Base-by-base conservation (phyloP, 92 coral and sea anemone species). In the Phenganax stokvisi region DNA sequence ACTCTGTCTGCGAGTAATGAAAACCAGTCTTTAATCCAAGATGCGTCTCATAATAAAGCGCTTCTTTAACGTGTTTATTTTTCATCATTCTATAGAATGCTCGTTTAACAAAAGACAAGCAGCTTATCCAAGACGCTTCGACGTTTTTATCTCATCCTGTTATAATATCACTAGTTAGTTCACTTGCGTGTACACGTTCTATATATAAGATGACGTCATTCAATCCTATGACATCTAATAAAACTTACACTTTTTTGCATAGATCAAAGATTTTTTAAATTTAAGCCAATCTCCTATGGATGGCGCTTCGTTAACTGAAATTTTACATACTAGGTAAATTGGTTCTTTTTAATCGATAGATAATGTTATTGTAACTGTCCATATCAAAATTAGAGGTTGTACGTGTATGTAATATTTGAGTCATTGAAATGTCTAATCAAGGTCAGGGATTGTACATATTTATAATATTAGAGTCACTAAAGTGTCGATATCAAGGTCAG, bases 211-310 rank as follows among this genome's bases (percentile, higher is more conserved):
- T 27, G n/a, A 51, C 51, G 3, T 59, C 65, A 3, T 59, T 0
- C 65, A 59, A 6, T 59, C 25, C 25, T 59, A 20, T 59, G 2
- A 3, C 16, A 13, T 0, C 65, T 20, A 59, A 59, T 13, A 59
- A 20, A 59, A 13, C 65, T 1, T 1, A 13, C 7, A 13, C 2
- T 85, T 54, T 10, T 47, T 0, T 78, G 10, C 30, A n/a, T 77
- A 96, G 99, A 88, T 90, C 59, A 97, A 92, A 57, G 99, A 96
- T 84, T 96, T 96, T 70, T 85, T 96, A 67, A 91, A 87, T 81
- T 87, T 96, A 44, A 81, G 90, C 13, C 97, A 96, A 67, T 92
- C 99, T 60, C 99, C 99, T 10, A 29, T 96, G 72, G 99, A 96
- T 86, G 99, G 99, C 3, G 56, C 91, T 0, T 93, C 90, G 27